Base-by-base conservation (phyloP, 53 echinoderm and acorn worm species). In the Holothuria scabra region DNA sequence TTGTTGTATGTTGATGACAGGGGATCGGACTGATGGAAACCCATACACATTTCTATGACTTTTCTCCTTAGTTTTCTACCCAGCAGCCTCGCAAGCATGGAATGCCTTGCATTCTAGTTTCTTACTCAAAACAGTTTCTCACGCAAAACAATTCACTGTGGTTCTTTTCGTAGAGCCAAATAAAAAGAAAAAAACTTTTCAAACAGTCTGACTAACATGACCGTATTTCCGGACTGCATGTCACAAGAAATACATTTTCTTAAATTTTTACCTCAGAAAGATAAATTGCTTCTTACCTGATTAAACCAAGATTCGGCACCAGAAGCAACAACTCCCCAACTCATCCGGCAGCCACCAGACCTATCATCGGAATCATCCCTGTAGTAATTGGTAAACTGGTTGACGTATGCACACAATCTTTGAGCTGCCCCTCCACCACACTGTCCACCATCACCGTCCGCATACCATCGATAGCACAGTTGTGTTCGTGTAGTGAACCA, bases 381-480 rank as follows among this genome's bases (percentile, higher is more conserved):
- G 59, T 58, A 58, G 59, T 58, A 58, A 58, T 58, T 58, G 59
- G 59, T 58, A 58, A 1, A 58, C 59, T 58, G 59, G n/a, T 58
- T 58, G 59, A 58, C 59, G 59, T 58, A 58, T 18, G 59, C 59
- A 58, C 59, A 58, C 59, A n/a, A n/a, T n/a, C n/a, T n/a, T n/a
- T n/a, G n/a, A n/a, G n/a, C n/a, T n/a, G n/a, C n/a, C n/a, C 59
- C 59, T 58, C 59, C 59, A 58, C 59, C 59, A 58, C 59, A 58
- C 59, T 58, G 59, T 58, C 59, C 59, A 58, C 59, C 59, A 58
- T 58, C 59, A 58, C 59, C 59, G 59, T 58, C 59, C 59, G 59
- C 59, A 58, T 58, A 58, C 59, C 59, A 58, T 58, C n/a, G 59
- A 58, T 58, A 58, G 59, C 59, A 58, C 1, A 58, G 59, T 58